phyloP scores from a whole-genome alignment of 2,888 invertebrate species.

The Hyposoter didymator region DNA sequence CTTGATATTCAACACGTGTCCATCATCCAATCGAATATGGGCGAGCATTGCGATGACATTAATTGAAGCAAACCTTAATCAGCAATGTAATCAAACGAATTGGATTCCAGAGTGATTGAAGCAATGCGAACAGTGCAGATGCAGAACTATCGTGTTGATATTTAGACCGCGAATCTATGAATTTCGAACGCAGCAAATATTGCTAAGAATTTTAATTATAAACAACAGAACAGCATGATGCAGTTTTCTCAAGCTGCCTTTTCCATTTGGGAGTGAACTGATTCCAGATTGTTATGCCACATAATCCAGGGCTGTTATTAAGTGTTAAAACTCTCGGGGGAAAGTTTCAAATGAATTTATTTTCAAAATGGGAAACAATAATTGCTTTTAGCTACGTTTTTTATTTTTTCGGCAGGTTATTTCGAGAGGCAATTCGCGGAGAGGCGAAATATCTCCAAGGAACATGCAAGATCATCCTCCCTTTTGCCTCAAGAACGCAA shows the following conservation, averaged over 20 bases:
- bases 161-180: not conserved
- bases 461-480: conserved; percentile 64
- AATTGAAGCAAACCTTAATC: not conserved
- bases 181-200: not conserved
- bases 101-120: not conserved
- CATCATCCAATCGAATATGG: not conserved
- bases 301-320: not conserved
- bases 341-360: conserved; percentile 16
- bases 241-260: not conserved
- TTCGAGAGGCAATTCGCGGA: conserved; percentile 50
- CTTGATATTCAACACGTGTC: not conserved
- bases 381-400: conserved; percentile 21
- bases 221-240: not conserved
- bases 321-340: not conserved
- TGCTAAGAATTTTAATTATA: not conserved
- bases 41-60: not conserved
- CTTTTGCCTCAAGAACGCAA: conserved; percentile 47
- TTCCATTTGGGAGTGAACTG: not conserved
- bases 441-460: conserved; percentile 53
- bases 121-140: not conserved
- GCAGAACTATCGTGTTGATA: not conserved
- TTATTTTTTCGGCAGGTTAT: conserved; percentile 38
- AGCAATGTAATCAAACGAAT: conserved; percentile 10
- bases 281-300: not conserved
- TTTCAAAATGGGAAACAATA: conserved; percentile 10